Conservation (phyloP, 2,888 invertebrate genomes). For the Alentia gelatinosa region DNA sequence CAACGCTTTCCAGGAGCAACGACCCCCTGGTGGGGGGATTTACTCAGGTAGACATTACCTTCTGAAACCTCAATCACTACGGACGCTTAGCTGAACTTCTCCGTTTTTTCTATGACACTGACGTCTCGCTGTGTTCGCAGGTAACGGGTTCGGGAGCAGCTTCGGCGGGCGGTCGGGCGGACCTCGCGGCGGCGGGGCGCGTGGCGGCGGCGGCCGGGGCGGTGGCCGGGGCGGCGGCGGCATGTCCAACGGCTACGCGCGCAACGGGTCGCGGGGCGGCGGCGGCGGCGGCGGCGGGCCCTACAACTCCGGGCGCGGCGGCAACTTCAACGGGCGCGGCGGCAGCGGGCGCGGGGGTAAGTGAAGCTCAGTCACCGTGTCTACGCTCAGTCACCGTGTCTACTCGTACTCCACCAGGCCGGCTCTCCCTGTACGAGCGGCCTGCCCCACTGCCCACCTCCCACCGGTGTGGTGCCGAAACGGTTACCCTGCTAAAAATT, state of each 20-base stretch:
- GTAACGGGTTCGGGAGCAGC: slow-evolving; percentile 20
- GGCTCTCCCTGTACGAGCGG: neutral
- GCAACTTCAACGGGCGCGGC: slow-evolving; percentile 49
- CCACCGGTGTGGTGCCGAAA: too few species aligned
- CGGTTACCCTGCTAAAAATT: too few species aligned
- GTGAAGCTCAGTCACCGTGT: too few species aligned
- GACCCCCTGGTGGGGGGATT: too few species aligned
- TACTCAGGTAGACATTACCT: too few species aligned
- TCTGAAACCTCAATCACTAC: neutral
- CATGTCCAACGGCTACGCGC: slow-evolving; percentile 51
- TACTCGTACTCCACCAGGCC: neutral
- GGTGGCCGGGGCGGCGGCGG: slow-evolving; percentile 60
- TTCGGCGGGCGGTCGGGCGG: slow-evolving; percentile 25
- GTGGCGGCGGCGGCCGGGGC: slow-evolving; percentile 58
- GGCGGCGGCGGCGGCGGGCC: slow-evolving; percentile 57
- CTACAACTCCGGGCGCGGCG: slow-evolving; percentile 30
- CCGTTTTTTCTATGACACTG: neutral
- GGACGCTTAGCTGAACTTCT: neutral
- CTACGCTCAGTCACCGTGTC: too few species aligned
- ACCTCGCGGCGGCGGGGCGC: slow-evolving; percentile 44
- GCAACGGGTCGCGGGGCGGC: slow-evolving; percentile 66
- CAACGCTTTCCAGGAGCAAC: too few species aligned
- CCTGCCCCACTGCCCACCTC: neutral
- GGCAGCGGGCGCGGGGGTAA: slow-evolving; percentile 36
- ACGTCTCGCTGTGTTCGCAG: too few species aligned